These are phyloP conservation scores for Chromis chromis DNA, from an alignment of 2,797 vertebrate species.

Conservation along the genomic window DNA sequence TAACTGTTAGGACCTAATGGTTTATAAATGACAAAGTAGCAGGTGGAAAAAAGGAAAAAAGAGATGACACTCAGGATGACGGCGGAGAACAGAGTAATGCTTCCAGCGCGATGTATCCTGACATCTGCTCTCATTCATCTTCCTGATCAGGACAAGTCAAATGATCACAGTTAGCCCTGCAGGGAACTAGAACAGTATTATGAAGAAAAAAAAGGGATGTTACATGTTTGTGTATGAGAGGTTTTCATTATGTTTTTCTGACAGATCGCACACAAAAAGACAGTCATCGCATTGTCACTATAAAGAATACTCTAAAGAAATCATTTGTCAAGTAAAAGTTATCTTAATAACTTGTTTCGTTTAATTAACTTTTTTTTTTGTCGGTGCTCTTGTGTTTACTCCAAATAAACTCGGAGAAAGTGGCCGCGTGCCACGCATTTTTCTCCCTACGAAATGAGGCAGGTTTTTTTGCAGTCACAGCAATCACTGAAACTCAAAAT, in stretches of 20 bases:
- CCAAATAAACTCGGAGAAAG: slow-evolving; percentile 42
- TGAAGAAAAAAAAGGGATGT: background rate
- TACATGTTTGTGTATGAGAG: background rate
- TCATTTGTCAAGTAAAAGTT: slow-evolving; percentile 38
- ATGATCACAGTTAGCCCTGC: slow-evolving; percentile 48
- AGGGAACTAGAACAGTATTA: slow-evolving; percentile 19
- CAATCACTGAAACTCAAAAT: slow-evolving; percentile 71
- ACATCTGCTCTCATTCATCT: slow-evolving; percentile 45
- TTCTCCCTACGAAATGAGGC: slow-evolving; percentile 48
- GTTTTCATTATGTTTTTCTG: background rate
- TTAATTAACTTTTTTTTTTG: slow-evolving; percentile 42
- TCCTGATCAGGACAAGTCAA: slow-evolving; percentile 42
- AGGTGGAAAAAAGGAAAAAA: slow-evolving; percentile 23
- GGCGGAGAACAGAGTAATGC: slow-evolving; percentile 36
- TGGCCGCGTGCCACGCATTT: slow-evolving; percentile 60
- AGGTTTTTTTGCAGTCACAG: slow-evolving; percentile 55
- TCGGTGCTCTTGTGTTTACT: slow-evolving; percentile 46
- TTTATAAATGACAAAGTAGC: slow-evolving; percentile 41
- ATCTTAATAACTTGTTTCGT: slow-evolving; percentile 41
- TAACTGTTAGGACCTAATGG: background rate
- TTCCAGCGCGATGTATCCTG: slow-evolving; percentile 44
- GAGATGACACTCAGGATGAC: slow-evolving; percentile 27
- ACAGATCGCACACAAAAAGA: background rate
- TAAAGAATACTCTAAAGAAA: slow-evolving; percentile 25
- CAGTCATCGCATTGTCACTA: background rate